Percentiles rank a stretch among this genome's conserved stretches.
phyloP scores from a whole-genome alignment of 1,140 invertebrate genomes.

The Tetragonula clypearis region DNA sequence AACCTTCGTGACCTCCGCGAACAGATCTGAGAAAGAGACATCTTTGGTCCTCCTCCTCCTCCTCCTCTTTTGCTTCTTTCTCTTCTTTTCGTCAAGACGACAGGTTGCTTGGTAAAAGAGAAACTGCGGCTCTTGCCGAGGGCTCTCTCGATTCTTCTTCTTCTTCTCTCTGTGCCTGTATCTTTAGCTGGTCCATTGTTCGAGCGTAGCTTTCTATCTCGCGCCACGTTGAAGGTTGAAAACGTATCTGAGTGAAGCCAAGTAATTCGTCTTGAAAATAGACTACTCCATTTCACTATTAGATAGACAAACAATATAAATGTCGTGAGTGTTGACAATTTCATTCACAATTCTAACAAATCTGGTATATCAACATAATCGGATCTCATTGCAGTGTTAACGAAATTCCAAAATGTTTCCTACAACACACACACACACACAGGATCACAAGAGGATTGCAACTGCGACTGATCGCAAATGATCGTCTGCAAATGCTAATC shows the following conservation, averaged over 20 bases:
- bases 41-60: not conserved
- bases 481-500: not conserved
- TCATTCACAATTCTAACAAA: no score
- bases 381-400: not conserved
- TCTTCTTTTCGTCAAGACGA: not conserved
- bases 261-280: no score
- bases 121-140: conserved; percentile 27
- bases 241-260: no score
- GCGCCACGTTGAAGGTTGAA: no score
- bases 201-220: not conserved
- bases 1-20: conserved; percentile 47
- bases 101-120: conserved; percentile 37
- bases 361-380: not conserved
- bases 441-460: no score
- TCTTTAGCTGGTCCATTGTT: not conserved
- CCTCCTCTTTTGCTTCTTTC: no score
- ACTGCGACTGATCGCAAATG: not conserved
- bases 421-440: not conserved
- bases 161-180: not conserved
- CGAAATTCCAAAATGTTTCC: not conserved
- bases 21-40: not conserved
- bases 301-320: no score
- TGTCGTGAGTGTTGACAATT: no score
- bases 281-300: no score
- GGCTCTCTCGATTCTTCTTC: conserved; percentile 10